phyloP scores from a whole-genome alignment of 2,888 invertebrate species.

The Clivina fossor region DNA sequence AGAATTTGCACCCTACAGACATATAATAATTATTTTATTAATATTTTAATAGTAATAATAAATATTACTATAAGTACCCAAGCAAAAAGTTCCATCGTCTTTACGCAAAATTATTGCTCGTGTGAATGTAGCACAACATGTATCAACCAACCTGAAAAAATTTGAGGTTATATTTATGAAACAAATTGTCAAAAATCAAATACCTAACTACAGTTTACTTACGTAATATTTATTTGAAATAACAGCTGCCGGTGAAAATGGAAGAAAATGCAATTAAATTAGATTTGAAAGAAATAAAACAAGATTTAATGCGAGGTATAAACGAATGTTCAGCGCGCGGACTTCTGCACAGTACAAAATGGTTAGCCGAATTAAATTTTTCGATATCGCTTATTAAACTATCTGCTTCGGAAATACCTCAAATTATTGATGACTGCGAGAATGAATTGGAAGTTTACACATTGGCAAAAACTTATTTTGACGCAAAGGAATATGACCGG shows the following conservation, averaged over 20 bases:
- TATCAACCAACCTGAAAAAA: conserved; percentile 17
- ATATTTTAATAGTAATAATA: neutral
- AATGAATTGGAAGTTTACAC: conserved; percentile 73
- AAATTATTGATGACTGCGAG: conserved; percentile 55
- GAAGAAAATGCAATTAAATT: conserved; percentile 46
- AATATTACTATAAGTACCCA: conserved; percentile 26
- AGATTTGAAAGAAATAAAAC: conserved; percentile 64
- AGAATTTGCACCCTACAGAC: conserved; percentile 75
- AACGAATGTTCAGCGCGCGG: conserved; percentile 79
- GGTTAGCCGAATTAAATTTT: conserved; percentile 84
- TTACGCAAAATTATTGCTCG: neutral
- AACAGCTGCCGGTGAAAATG: conserved; percentile 31
- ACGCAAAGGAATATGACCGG: conserved; percentile 87
- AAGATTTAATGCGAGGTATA: conserved; percentile 65
- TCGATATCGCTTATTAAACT: conserved; percentile 70
- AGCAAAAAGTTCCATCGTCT: conserved; percentile 26
- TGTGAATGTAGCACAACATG: conserved; percentile 9
- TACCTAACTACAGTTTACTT: conserved; percentile 1
- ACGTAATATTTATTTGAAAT: conserved; percentile 6
- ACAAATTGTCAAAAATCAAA: conserved; percentile 26
- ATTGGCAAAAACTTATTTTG: conserved; percentile 85
- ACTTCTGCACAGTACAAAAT: conserved; percentile 79
- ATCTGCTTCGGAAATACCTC: conserved; percentile 55
- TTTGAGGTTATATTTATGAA: conserved; percentile 19
- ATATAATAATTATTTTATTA: conserved; percentile 5